A percentile compares a stretch with the other conserved stretches of the same genome.
phyloP scores from a whole-genome alignment of 2,888 invertebrate species.

The Ferdinandea cuprea region DNA sequence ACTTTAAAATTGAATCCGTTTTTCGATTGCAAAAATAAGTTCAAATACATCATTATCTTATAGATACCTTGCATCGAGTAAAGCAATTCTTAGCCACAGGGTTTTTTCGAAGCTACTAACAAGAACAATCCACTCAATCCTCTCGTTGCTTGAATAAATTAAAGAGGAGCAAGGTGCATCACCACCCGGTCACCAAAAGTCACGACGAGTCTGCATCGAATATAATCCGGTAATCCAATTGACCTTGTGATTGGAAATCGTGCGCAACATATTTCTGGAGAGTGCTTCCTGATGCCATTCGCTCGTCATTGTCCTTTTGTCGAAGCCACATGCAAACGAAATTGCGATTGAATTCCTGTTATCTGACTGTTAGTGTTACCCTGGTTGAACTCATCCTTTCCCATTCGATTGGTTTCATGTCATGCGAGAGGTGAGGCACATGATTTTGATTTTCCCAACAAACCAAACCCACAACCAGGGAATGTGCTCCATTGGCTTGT shows the following conservation, averaged over 20 bases:
- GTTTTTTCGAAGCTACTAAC: neutral
- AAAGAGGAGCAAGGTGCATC: constrained; percentile 33
- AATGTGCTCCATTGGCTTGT: constrained; percentile 30
- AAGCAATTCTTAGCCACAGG: neutral
- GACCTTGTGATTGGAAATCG: constrained; percentile 65
- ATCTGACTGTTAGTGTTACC: constrained; percentile 45
- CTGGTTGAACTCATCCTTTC: neutral
- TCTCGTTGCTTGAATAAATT: constrained; percentile 39
- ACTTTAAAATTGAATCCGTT: too few relatives aligned
- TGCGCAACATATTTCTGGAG: constrained; percentile 44
- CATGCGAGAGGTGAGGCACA: constrained; percentile 31
- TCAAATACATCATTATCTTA: too few relatives aligned
- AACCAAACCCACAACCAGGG: neutral
- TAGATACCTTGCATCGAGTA: neutral
- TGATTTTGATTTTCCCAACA: constrained; percentile 27
- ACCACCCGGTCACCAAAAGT: constrained; percentile 44
- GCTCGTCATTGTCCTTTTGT: constrained; percentile 12
- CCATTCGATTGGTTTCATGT: constrained; percentile 39
- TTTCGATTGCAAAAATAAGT: too few relatives aligned
- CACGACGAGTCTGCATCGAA: constrained; percentile 54
- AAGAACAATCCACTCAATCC: neutral
- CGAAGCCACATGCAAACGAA: constrained; percentile 41
- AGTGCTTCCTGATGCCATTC: constrained; percentile 43
- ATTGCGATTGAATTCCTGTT: constrained; percentile 54
- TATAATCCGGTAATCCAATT: constrained; percentile 67